phyloP scores from a whole-genome alignment of 2,888 invertebrate genomes.

The Drosophila falleni region DNA sequence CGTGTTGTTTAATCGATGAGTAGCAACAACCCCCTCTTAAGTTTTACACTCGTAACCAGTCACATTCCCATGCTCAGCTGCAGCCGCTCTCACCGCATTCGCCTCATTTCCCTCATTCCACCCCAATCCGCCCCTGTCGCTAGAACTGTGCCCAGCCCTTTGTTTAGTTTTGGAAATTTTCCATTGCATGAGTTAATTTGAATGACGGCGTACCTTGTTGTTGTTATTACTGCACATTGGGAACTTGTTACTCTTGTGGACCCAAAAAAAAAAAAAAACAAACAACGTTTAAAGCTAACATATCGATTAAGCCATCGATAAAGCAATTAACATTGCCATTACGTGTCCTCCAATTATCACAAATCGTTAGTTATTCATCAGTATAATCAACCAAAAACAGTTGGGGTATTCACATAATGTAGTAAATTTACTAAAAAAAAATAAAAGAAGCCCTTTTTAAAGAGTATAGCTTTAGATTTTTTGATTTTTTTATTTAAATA shows the following conservation, averaged over 20 bases:
- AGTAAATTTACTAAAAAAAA: too few relatives aligned
- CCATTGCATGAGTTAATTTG: constrained; percentile 46
- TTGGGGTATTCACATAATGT: too few relatives aligned
- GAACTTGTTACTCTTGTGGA: background rate
- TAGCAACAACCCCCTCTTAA: constrained; percentile 46
- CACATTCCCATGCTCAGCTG: background rate
- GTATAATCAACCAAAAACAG: too few relatives aligned
- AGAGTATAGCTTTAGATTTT: too few relatives aligned
- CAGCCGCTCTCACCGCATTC: background rate
- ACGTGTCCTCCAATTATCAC: too few relatives aligned
- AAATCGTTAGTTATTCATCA: too few relatives aligned
- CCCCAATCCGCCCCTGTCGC: background rate
- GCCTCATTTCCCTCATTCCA: background rate
- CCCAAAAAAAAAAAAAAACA: background rate
- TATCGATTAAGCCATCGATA: too few relatives aligned
- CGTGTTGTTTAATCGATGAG: constrained; percentile 69
- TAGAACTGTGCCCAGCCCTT: background rate
- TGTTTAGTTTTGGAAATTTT: constrained; percentile 67
- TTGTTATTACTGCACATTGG: constrained; percentile 1
- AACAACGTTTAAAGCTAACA: too few relatives aligned
- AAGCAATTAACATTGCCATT: too few relatives aligned
- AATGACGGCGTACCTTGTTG: constrained; percentile 1
- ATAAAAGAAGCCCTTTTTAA: too few relatives aligned
- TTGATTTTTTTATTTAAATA: too few relatives aligned
- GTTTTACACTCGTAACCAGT: constrained; percentile 6